Percentiles rank a stretch among this genome's conserved stretches.
phyloP scores from a whole-genome alignment of 2,797 vertebrate genomes.

The Bovichtus variegatus region DNA sequence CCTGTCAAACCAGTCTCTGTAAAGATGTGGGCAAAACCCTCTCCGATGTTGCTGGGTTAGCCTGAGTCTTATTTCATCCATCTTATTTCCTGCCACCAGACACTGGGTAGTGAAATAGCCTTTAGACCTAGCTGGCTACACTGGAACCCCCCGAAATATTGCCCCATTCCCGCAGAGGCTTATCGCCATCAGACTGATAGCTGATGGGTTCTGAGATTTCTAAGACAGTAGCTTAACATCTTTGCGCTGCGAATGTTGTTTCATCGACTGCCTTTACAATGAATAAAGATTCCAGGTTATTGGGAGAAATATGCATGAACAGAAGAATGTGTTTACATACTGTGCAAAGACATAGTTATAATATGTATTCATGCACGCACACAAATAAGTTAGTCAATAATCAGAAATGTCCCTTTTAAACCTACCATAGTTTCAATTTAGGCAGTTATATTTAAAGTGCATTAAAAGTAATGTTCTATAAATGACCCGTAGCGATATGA shows the following conservation, averaged over 20 bases:
- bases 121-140: too few relatives aligned
- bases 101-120: too few relatives aligned
- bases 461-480: neutral
- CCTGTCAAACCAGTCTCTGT: too few relatives aligned
- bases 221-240: neutral
- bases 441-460: neutral
- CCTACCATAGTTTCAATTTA: neutral
- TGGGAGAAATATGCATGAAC: neutral
- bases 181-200: too few relatives aligned
- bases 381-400: constrained; percentile 5
- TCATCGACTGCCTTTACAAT: neutral
- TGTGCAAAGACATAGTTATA: neutral
- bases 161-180: too few relatives aligned
- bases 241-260: neutral
- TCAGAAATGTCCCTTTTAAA: neutral
- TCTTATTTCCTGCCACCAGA: too few relatives aligned
- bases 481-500: too few relatives aligned
- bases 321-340: neutral
- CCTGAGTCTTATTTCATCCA: too few relatives aligned
- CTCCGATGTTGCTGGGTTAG: too few relatives aligned
- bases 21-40: too few relatives aligned
- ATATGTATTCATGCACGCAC: neutral
- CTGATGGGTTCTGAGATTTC: too few relatives aligned
- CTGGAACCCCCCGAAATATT: too few relatives aligned
- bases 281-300: neutral